Evolutionary conservation across 2,113 vertebrate species (phyloP).

Genomic region (Turnix velox): DNA sequence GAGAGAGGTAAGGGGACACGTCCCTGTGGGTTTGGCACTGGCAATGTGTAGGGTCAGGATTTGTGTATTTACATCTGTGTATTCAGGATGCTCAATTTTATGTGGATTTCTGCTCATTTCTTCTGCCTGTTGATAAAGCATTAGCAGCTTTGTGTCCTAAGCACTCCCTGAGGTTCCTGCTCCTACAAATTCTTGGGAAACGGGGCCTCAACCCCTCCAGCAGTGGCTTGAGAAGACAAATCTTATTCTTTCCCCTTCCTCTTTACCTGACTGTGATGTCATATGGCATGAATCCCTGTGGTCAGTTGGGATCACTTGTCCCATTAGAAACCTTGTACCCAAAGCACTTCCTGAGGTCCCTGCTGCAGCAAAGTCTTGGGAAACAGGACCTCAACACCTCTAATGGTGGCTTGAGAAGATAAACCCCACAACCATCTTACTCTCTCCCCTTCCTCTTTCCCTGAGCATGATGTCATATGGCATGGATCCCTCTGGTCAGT

Average conservation of each 20-base stretch:
- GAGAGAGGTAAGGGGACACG: slow-evolving; percentile 85
- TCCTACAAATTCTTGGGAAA: neutral
- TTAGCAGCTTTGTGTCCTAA: rapidly evolving
- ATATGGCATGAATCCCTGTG: neutral
- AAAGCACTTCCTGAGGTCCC: too few relatives aligned
- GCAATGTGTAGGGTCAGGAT: neutral
- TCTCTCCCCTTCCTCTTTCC: too few relatives aligned
- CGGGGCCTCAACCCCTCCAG: neutral
- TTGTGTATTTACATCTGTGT: neutral
- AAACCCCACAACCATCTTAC: too few relatives aligned
- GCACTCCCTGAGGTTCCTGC: rapidly evolving
- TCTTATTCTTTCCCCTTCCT: neutral
- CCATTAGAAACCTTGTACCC: too few relatives aligned
- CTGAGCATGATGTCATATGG: too few relatives aligned
- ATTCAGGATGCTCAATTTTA: neutral
- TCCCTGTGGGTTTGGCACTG: rapidly evolving
- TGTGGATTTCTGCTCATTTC: neutral
- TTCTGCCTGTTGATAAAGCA: neutral
- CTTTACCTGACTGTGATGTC: neutral
- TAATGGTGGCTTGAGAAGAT: too few relatives aligned
- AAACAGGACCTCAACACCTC: too few relatives aligned
- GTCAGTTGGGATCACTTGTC: too few relatives aligned
- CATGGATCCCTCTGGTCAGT: too few relatives aligned
- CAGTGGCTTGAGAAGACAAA: neutral
- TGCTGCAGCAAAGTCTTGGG: too few relatives aligned